Conservation (phyloP, 2,113 vertebrate genomes). For the Phaethornis superciliosus region DNA sequence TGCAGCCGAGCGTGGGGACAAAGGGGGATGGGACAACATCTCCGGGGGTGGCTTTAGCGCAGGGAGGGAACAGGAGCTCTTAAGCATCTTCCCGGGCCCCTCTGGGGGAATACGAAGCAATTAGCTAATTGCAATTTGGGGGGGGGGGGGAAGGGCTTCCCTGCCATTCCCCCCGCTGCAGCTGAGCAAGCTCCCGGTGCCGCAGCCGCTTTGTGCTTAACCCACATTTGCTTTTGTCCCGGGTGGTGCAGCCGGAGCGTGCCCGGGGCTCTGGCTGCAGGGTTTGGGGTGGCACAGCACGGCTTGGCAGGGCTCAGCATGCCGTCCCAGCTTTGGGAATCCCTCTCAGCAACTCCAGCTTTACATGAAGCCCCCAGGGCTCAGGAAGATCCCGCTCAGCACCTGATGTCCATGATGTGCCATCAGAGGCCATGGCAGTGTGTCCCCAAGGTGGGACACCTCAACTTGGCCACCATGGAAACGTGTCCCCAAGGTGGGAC, state of each 20-base stretch:
- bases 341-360: not conserved
- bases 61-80: rapidly evolving
- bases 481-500: not conserved
- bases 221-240: constrained; percentile 50
- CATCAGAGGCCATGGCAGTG: rapidly evolving
- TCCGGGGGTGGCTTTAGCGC: not conserved
- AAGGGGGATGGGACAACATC: not conserved
- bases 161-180: not conserved
- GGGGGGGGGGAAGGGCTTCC: too few relatives aligned
- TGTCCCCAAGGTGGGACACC: not conserved
- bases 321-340: rapidly evolving
- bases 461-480: not conserved
- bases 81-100: not conserved
- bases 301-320: not conserved
- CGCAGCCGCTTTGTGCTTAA: not conserved
- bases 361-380: not conserved
- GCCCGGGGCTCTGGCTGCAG: not conserved
- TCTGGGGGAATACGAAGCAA: not conserved
- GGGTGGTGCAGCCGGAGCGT: rapidly evolving
- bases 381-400: not conserved
- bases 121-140: constrained; percentile 29
- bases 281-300: not conserved
- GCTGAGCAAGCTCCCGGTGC: rapidly evolving
- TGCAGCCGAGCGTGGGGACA: not conserved
- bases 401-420: not conserved